Conservation (phyloP, 2,888 invertebrate species). For the Hypsopygia costalis region DNA sequence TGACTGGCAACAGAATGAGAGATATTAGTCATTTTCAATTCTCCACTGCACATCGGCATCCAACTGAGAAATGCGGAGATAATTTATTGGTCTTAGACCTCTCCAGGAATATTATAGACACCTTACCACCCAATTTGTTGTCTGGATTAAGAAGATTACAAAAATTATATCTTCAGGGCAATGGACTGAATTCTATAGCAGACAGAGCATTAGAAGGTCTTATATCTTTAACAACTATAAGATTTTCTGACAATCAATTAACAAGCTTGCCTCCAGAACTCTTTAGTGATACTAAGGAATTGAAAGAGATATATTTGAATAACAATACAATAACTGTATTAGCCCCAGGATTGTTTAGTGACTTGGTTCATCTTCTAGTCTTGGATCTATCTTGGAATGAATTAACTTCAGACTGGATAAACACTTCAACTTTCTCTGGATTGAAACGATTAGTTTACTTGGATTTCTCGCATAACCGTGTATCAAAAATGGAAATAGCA, state of each 20-base stretch:
- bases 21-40: conserved; percentile 88
- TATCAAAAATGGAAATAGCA: conserved; percentile 87
- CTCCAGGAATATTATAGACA: conserved; percentile 89
- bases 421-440: conserved; percentile 89
- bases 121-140: conserved; percentile 85
- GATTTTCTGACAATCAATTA: conserved; percentile 90
- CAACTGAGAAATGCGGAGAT: conserved; percentile 84
- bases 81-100: conserved; percentile 86
- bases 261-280: conserved; percentile 90
- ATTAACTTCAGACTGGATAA: conserved; percentile 90
- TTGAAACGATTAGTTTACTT: conserved; percentile 88
- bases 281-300: conserved; percentile 87
- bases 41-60: conserved; percentile 77
- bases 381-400: conserved; percentile 90
- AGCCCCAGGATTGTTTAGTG: conserved; percentile 89
- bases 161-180: conserved; percentile 88
- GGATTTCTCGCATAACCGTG: conserved; percentile 88
- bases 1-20: conserved; percentile 89
- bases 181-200: conserved; percentile 87
- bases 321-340: conserved; percentile 91
- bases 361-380: conserved; percentile 86
- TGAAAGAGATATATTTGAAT: conserved; percentile 89
- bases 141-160: conserved; percentile 86
- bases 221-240: conserved; percentile 85
- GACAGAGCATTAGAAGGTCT: conserved; percentile 90